phyloP scores from a whole-genome alignment of 2,888 invertebrate species.

The Andrena bicolor region DNA sequence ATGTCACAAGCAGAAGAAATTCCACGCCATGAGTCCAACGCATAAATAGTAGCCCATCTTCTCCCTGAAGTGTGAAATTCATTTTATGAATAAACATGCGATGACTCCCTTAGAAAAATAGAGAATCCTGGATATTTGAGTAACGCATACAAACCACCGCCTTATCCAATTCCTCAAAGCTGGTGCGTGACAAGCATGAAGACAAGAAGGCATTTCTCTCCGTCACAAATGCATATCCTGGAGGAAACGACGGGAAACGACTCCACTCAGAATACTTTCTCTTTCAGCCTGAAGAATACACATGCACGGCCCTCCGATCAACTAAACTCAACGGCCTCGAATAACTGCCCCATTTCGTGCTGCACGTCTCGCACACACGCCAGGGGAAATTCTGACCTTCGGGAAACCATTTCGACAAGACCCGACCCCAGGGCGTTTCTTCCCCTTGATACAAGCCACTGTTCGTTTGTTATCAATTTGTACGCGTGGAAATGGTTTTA shows the following conservation, averaged over 20 bases:
- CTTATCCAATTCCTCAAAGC: constrained; percentile 1
- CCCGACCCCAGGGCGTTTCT: neutral
- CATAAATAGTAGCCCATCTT: neutral
- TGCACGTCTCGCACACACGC: neutral
- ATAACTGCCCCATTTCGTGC: constrained; percentile 4
- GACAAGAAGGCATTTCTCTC: neutral
- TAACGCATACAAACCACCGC: neutral
- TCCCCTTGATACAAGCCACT: neutral
- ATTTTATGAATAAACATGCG: neutral
- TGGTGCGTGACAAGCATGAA: constrained; percentile 1
- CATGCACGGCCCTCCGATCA: constrained; percentile 14
- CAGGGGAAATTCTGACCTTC: constrained; percentile 6
- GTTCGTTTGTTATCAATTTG: constrained; percentile 16
- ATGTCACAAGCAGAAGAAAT: too few species aligned
- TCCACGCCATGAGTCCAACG: too few species aligned
- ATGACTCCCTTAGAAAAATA: neutral
- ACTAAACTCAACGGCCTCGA: constrained; percentile 19
- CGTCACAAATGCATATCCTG: neutral
- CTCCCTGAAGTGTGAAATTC: neutral
- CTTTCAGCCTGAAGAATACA: neutral
- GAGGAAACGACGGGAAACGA: neutral
- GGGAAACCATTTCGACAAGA: neutral
- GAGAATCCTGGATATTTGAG: constrained; percentile 7
- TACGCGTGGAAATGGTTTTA: neutral
- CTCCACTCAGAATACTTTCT: neutral